Evolutionary conservation across 1,140 invertebrate genomes (phyloP).

Genomic region (Drosophila teissieri): DNA sequence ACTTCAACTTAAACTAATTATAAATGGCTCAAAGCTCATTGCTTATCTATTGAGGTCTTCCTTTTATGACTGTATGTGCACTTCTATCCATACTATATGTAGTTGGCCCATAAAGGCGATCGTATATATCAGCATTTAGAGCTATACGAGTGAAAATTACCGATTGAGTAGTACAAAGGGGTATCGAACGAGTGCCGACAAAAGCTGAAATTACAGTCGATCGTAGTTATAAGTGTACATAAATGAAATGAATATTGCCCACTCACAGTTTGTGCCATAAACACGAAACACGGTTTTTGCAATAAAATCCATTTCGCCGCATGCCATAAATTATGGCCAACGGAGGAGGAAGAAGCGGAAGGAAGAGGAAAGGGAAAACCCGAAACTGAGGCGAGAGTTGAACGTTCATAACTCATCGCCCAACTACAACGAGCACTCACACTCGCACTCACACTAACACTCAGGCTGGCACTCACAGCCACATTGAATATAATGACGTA

Average conservation of each 20-base stretch:
- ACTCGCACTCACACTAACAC: too few species aligned
- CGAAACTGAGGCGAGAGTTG: slow-evolving; percentile 62
- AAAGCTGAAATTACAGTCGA: slow-evolving; percentile 3
- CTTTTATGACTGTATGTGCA: slow-evolving; percentile 1
- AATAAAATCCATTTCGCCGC: slow-evolving; percentile 84
- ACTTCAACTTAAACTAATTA: neutral
- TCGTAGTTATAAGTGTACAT: slow-evolving; percentile 62
- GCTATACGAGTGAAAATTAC: slow-evolving; percentile 44
- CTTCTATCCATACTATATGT: slow-evolving; percentile 2
- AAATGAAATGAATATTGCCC: slow-evolving; percentile 81
- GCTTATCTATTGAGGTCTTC: slow-evolving; percentile 10
- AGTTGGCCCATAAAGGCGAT: slow-evolving; percentile 29
- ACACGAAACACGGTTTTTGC: slow-evolving; percentile 80
- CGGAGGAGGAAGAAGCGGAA: slow-evolving; percentile 5
- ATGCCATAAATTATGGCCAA: slow-evolving; percentile 80
- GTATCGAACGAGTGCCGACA: slow-evolving; percentile 16
- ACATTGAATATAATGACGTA: slow-evolving; percentile 72
- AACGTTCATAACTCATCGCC: slow-evolving; percentile 73
- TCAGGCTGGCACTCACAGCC: neutral
- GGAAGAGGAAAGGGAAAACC: slow-evolving; percentile 36
- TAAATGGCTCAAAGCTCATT: slow-evolving; percentile 20
- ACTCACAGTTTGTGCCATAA: slow-evolving; percentile 79
- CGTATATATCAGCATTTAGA: slow-evolving; percentile 44
- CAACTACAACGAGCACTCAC: slow-evolving; percentile 53
- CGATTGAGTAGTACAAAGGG: slow-evolving; percentile 47